Evolutionary conservation across 2,113 vertebrate species (phyloP), one percentile per base, ranked within the genome.

Genomic region (Channa maculata): DNA sequence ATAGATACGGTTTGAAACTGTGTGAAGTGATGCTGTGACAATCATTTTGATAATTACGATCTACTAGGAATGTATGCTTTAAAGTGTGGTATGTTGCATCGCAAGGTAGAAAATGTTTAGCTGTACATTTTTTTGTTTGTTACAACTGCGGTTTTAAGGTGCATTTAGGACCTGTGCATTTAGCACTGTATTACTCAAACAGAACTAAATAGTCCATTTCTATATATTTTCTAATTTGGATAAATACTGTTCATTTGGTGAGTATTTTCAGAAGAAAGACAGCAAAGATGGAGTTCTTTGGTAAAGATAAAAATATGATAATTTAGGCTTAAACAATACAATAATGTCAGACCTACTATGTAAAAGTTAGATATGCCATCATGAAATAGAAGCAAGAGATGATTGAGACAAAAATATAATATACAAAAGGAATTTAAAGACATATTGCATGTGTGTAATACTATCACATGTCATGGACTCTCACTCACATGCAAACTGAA

Each of bases 381-480:
- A 92, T 94, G 8, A 10, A 57, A 37, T 33, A 38, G 73, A 59
- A 48, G 54, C 91, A 66, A 90, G 91, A 94, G 87, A 79, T 93
- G 92, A 94, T 94, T 90, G 91, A 92, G 92, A 44, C 70, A 46
- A 65, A 80, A 75, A 10, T 58, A 64, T 0, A 12, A 60, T 24
- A 50, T 24, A 24, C 24, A 24, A 24, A 93, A 93, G 49, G 75
- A 68, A 72, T 84, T 61, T 71, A 80, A n/a, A 50, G 51, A 76
- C 46, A 15, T n/a, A 50, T 50, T 75, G 52, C 67, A 57, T 33
- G 60, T 45, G 65, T 71, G 79, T 15, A 54, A 36, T 1, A 13
- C 43, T 44, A 14, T 37, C 33, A 46, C 51, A 58, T 1, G 45
- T 41, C 65, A 58, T 11, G 10, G 53, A 52, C 51, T 39, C 24